Percentiles rank a stretch among this genome's conserved stretches.
Evolutionary conservation across 2,888 invertebrate species (phyloP).

Genomic region (Autographa pulchrina): DNA sequence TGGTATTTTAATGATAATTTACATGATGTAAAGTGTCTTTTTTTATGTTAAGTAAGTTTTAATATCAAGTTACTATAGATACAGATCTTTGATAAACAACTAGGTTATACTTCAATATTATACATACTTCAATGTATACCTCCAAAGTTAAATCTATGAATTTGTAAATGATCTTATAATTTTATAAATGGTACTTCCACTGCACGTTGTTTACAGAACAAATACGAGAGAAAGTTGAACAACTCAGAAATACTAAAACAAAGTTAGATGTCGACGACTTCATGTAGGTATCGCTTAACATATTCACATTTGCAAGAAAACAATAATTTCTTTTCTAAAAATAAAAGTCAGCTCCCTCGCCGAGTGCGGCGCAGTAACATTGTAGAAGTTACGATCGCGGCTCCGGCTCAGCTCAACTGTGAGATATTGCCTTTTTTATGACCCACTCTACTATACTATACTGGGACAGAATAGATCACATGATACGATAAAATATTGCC

Average conservation of each 20-base stretch:
- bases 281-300: conserved; percentile 48
- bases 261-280: conserved; percentile 30
- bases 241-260: conserved; percentile 25
- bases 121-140: no score
- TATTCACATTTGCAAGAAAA: conserved; percentile 67
- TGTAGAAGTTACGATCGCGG: conserved; percentile 88
- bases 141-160: no score
- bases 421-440: conserved; percentile 89
- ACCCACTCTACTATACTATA: conserved; percentile 86
- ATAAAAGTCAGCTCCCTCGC: conserved; percentile 81
- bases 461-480: conserved; percentile 88
- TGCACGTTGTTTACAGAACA: conserved; percentile 8
- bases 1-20: not conserved
- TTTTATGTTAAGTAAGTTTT: not conserved
- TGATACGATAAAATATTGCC: conserved; percentile 89
- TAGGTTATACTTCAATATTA: no score
- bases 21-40: not conserved
- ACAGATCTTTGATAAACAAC: no score
- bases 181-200: not conserved
- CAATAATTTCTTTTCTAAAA: conserved; percentile 79
- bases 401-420: conserved; percentile 87
- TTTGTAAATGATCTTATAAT: no score
- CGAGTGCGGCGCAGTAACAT: conserved; percentile 84
- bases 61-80: no score
- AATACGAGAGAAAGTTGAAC: conserved; percentile 28